Evolutionary conservation across 2,888 invertebrate species (phyloP).

Genomic region (Leucophora obtusa): DNA sequence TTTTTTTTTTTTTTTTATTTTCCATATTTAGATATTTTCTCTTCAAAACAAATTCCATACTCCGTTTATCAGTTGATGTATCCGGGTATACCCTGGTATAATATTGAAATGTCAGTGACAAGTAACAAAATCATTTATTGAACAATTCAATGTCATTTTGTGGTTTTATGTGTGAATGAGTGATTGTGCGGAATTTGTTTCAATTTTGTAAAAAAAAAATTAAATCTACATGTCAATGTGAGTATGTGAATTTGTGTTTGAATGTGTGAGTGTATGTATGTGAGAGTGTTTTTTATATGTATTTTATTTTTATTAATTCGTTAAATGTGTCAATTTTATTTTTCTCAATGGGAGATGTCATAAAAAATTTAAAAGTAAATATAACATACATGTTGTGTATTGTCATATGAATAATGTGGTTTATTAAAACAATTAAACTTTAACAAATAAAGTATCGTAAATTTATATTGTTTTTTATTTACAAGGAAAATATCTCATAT

Average conservation of each 20-base stretch:
- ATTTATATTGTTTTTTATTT: background rate
- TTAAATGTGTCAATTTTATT: constrained; percentile 62
- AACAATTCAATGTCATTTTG: constrained; percentile 62
- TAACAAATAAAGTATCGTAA: background rate
- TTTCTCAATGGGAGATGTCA: constrained; percentile 43
- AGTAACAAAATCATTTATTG: constrained; percentile 62
- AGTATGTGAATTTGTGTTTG: no score
- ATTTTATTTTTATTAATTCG: constrained; percentile 52
- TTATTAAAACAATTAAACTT: constrained; percentile 45
- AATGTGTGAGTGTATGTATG: no score
- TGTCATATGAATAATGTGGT: constrained; percentile 43
- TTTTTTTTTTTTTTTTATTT: constrained; percentile 34
- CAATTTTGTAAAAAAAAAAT: constrained; percentile 41
- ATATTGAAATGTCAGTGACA: constrained; percentile 62
- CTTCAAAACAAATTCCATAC: constrained; percentile 37
- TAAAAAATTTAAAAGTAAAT: constrained; percentile 38
- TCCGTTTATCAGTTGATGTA: constrained; percentile 16
- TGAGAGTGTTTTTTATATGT: constrained; percentile 7
- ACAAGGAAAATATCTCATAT: no score
- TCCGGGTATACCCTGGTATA: constrained; percentile 16
- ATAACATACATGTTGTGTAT: constrained; percentile 19
- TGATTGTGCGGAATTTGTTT: constrained; percentile 54
- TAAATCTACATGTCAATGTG: background rate
- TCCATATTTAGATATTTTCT: constrained; percentile 40
- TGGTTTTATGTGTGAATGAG: constrained; percentile 57